A percentile compares a stretch with the other conserved stretches of the same genome.
Evolutionary conservation across 2,113 vertebrate genomes (phyloP).

Genomic region (Sinocyclocheilus anophthalmus): DNA sequence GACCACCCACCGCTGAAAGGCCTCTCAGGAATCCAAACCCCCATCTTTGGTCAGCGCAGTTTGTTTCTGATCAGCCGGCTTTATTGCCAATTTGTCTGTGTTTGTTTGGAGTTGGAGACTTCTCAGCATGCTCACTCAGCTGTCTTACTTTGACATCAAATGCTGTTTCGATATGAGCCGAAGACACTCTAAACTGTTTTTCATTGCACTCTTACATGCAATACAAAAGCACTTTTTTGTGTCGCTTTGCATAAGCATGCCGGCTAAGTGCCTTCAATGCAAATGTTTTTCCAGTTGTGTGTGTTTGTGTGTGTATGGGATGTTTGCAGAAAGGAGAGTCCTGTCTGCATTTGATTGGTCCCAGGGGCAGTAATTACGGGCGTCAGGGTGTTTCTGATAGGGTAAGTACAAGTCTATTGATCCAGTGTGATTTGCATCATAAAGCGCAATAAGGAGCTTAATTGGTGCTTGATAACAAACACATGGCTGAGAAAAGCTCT

Average conservation of each 20-base stretch:
- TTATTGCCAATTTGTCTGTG: conserved; percentile 41
- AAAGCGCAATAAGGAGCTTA: conserved; percentile 9
- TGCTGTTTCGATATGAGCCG: not conserved
- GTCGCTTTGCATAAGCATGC: not conserved
- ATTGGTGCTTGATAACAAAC: conserved; percentile 39
- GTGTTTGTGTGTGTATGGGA: not conserved
- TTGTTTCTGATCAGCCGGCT: conserved; percentile 37
- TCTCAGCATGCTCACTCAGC: not conserved
- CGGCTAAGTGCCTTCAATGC: conserved; percentile 11
- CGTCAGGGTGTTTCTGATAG: conserved; percentile 9
- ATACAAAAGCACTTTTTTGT: not conserved
- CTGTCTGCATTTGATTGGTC: not conserved
- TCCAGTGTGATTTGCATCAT: conserved; percentile 40
- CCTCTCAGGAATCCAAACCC: conserved; percentile 30
- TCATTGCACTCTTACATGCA: not conserved
- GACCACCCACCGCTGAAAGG: conserved; percentile 40
- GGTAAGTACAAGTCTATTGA: conserved; percentile 40
- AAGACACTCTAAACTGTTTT: not conserved
- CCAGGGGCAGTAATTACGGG: conserved; percentile 15
- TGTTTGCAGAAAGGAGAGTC: conserved; percentile 4
- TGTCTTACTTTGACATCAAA: not conserved
- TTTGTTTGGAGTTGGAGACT: conserved; percentile 21
- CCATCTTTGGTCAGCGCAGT: conserved; percentile 13
- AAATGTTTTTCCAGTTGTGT: conserved; percentile 26
- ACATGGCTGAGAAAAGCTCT: conserved; percentile 26